phyloP scores from a whole-genome alignment of 2,888 invertebrate species.

The Gastrophysa polygoni region DNA sequence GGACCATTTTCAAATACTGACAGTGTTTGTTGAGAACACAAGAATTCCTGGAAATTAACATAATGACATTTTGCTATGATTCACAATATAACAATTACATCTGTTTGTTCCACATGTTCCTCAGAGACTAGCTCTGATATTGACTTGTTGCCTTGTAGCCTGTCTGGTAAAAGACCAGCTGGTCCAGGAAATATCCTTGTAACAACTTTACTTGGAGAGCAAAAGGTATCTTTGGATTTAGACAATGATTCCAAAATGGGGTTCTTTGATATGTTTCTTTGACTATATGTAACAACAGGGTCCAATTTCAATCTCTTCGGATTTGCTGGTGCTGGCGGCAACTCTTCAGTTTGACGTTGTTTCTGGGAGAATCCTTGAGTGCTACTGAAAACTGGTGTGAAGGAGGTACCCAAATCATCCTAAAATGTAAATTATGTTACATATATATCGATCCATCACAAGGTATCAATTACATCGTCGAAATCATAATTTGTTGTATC shows the following conservation, averaged over 20 bases:
- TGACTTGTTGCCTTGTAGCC: slow-evolving; percentile 20
- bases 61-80: neutral
- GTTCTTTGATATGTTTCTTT: neutral
- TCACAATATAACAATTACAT: slow-evolving; percentile 1
- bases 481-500: slow-evolving; percentile 4
- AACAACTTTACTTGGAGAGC: slow-evolving; percentile 32
- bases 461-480: slow-evolving; percentile 5
- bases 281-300: neutral
- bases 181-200: slow-evolving; percentile 46
- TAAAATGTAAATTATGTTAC: slow-evolving; percentile 6
- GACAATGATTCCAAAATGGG: neutral
- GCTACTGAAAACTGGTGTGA: slow-evolving; percentile 24
- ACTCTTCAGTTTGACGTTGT: slow-evolving; percentile 16
- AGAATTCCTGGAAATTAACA: slow-evolving; percentile 20
- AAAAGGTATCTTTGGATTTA: slow-evolving; percentile 4
- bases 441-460: neutral
- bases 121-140: slow-evolving; percentile 24
- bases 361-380: slow-evolving; percentile 13
- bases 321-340: neutral
- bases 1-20: slow-evolving; percentile 41
- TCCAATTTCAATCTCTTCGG: slow-evolving; percentile 20
- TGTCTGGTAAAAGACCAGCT: slow-evolving; percentile 42
- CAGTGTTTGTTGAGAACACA: slow-evolving; percentile 45
- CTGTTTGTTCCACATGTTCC: neutral
- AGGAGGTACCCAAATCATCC: slow-evolving; percentile 21